Conservation (phyloP, 2,113 vertebrate genomes). For the Symphodus melops region DNA sequence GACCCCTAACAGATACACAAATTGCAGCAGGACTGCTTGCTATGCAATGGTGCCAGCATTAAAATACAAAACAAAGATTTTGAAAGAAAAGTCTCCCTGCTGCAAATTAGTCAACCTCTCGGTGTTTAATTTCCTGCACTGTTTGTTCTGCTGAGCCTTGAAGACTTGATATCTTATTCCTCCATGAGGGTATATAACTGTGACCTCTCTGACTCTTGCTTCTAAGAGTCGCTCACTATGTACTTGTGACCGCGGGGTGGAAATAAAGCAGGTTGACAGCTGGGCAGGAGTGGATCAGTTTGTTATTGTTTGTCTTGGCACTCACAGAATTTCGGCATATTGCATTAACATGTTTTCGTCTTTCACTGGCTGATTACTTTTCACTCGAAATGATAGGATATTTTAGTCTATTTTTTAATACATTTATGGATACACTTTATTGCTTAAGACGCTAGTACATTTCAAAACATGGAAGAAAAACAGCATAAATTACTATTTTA, state of each 20-base stretch:
- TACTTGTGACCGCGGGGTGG: constrained; percentile 21
- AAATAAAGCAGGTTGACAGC: constrained; percentile 54
- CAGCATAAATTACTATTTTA: constrained; percentile 63
- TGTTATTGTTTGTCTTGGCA: constrained; percentile 46
- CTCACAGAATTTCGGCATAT: constrained; percentile 14
- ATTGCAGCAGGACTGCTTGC: neutral
- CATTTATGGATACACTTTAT: neutral
- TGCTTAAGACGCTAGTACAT: neutral
- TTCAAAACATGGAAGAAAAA: constrained; percentile 28
- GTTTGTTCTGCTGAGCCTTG: constrained; percentile 46
- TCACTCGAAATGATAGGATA: neutral
- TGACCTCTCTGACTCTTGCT: constrained; percentile 17
- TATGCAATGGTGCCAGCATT: constrained; percentile 19
- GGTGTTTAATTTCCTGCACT: constrained; percentile 57
- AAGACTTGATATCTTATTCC: constrained; percentile 62
- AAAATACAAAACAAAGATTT: constrained; percentile 52
- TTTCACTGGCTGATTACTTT: neutral
- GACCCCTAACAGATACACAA: constrained; percentile 38
- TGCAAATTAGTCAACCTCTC: constrained; percentile 51
- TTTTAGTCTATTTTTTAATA: neutral
- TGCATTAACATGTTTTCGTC: constrained; percentile 5
- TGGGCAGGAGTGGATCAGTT: constrained; percentile 33
- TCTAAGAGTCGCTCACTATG: constrained; percentile 25
- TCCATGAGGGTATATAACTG: constrained; percentile 30
- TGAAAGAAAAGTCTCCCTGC: constrained; percentile 28